phyloP scores from a whole-genome alignment of 2,797 vertebrate species.

The Pogoniulus pusillus region DNA sequence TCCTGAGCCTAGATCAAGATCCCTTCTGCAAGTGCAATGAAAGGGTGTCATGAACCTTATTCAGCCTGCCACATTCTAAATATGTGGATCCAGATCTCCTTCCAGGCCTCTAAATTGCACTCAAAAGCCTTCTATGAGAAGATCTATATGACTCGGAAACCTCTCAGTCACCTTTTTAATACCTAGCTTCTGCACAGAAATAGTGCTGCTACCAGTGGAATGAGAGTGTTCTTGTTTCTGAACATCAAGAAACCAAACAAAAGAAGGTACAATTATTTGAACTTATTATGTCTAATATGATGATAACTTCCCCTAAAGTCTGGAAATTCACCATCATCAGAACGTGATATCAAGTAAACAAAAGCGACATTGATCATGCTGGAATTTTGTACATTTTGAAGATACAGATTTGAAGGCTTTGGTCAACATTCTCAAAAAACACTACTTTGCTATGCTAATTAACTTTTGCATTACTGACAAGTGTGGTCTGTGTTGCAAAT shows the following conservation, averaged over 20 bases:
- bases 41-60: background rate
- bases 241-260: background rate
- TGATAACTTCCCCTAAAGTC: background rate
- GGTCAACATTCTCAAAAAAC: background rate
- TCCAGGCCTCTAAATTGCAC: background rate
- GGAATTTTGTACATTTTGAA: background rate
- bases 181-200: background rate
- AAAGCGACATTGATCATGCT: background rate
- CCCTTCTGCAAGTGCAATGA: background rate
- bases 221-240: background rate
- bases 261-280: background rate
- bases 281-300: background rate
- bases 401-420: background rate
- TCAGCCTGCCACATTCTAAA: background rate
- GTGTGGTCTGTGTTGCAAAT: background rate
- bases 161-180: background rate
- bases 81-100: background rate
- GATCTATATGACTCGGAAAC: background rate
- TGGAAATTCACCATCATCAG: background rate
- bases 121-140: background rate
- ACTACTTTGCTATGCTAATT: background rate
- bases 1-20: background rate
- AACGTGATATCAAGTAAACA: background rate
- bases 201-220: background rate
- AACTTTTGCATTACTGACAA: background rate